Evolutionary conservation across 2,113 vertebrate species (phyloP).

Genomic region (Callipepla squamata): DNA sequence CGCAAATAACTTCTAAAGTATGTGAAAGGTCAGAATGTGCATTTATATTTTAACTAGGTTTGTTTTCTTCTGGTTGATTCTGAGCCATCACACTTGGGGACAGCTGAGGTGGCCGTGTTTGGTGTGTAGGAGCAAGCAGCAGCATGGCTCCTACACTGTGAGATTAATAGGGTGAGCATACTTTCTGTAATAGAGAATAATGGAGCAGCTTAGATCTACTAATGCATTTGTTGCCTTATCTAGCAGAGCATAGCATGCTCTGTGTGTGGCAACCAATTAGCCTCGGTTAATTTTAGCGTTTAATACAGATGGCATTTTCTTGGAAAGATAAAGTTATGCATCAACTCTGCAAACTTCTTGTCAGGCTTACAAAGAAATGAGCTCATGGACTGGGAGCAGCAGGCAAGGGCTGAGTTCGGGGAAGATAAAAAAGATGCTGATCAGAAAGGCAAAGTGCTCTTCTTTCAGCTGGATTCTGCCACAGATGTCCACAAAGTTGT

Average conservation of each 20-base stretch:
- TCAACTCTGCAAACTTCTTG: neutral
- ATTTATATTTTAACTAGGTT: neutral
- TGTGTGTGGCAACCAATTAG: neutral
- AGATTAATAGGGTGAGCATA: neutral
- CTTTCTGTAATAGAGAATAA: neutral
- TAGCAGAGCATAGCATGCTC: neutral
- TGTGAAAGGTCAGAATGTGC: neutral
- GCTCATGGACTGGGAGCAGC: neutral
- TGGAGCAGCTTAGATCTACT: neutral
- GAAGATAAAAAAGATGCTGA: neutral
- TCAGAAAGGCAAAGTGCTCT: neutral
- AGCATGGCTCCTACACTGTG: neutral
- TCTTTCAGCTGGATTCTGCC: neutral
- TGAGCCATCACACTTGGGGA: neutral
- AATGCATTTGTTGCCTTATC: neutral
- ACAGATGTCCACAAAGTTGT: rapidly evolving
- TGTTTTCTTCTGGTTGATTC: neutral
- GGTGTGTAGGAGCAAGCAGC: neutral
- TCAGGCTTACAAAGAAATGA: neutral
- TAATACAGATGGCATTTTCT: neutral
- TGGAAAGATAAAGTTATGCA: neutral
- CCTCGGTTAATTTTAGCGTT: neutral
- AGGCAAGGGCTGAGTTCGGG: neutral
- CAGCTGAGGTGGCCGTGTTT: neutral
- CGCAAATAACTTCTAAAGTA: neutral